Evolutionary conservation across 2,113 vertebrate species (phyloP).

Genomic region (Cynoglossus semilaevis): DNA sequence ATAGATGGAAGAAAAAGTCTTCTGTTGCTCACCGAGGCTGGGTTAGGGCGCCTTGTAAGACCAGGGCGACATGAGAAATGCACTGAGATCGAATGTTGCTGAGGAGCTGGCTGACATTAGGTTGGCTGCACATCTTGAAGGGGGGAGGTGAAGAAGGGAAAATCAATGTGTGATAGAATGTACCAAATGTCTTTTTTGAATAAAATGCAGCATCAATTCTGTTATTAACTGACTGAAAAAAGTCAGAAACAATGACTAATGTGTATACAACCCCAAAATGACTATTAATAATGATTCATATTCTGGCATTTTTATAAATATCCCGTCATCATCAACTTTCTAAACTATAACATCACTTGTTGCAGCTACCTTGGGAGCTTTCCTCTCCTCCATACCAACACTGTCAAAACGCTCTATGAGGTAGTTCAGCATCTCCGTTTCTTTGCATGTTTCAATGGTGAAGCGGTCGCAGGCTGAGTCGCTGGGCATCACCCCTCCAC

Average conservation of each 20-base stretch:
- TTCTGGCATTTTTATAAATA: not conserved
- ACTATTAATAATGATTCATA: too few species aligned
- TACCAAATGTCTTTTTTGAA: slow-evolving; percentile 14
- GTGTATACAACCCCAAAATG: too few species aligned
- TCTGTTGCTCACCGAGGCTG: slow-evolving; percentile 85
- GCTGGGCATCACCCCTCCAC: slow-evolving; percentile 81
- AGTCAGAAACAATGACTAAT: too few species aligned
- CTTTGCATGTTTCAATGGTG: slow-evolving; percentile 94
- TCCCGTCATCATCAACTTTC: not conserved
- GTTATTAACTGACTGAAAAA: too few species aligned
- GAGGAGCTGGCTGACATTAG: slow-evolving; percentile 94
- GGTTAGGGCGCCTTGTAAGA: slow-evolving; percentile 92
- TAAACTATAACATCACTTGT: not conserved
- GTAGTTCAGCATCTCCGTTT: slow-evolving; percentile 99
- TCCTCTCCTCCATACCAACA: slow-evolving; percentile 98
- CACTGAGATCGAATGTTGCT: slow-evolving; percentile 99
- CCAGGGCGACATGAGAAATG: slow-evolving; percentile 93
- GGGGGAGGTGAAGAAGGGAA: slow-evolving; percentile 1
- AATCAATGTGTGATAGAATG: not conserved
- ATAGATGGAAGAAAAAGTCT: slow-evolving; percentile 7
- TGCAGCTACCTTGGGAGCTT: slow-evolving; percentile 94
- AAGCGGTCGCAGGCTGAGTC: slow-evolving; percentile 93
- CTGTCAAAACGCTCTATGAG: slow-evolving; percentile 99
- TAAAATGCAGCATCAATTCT: not conserved
- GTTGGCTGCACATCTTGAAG: slow-evolving; percentile 94